Evolutionary conservation across 2,113 vertebrate species (phyloP), one percentile per base, ranked within the genome.

Genomic region (Oryzias celebensis): DNA sequence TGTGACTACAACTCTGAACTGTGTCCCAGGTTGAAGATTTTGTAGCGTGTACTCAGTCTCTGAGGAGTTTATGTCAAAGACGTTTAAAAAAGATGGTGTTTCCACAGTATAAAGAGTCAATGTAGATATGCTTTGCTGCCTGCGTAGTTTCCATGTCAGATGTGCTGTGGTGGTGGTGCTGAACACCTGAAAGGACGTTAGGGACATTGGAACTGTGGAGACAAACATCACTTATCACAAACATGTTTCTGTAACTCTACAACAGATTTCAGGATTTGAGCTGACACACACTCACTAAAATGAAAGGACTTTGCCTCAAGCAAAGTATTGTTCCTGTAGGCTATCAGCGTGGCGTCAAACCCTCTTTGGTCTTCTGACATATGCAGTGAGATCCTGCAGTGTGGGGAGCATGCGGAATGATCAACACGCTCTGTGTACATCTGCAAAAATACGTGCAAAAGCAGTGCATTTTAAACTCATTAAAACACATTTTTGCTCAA

Each of bases 91-190:
- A 10, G 8, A 65, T 58, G 72, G 64, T 51, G 71, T 53, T 42
- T 53, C 61, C 16, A 88, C 58, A 68, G 85, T 62, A 56, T 76
- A 62, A 1, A 90, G 54, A 65, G 47, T 69, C 31, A 88, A 46
- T 7, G 50, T 53, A 31, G 80, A 80, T 0, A 85, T 48, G 3
- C 5, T 79, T 84, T 66, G 71, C 42, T 71, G 73, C 58, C 18
- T 52, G 10, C 75, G 46, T 36, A 62, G 53, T 48, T 47, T 90
- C 93, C 93, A 96, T 31, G 85, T 87, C 79, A 97, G 90, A 62
- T 90, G 81, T 50, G 90, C 91, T 23, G 90, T 90, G 0, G 92
- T 95, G 20, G 88, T 77, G 7, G 93, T 93, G 68, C 87, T 87
- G 78, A 70, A 52, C 15, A 81, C 18, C 24, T 57, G 62, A 49